Evolutionary conservation across 1,140 invertebrate species (phyloP).

Genomic region (Aricia agestis): DNA sequence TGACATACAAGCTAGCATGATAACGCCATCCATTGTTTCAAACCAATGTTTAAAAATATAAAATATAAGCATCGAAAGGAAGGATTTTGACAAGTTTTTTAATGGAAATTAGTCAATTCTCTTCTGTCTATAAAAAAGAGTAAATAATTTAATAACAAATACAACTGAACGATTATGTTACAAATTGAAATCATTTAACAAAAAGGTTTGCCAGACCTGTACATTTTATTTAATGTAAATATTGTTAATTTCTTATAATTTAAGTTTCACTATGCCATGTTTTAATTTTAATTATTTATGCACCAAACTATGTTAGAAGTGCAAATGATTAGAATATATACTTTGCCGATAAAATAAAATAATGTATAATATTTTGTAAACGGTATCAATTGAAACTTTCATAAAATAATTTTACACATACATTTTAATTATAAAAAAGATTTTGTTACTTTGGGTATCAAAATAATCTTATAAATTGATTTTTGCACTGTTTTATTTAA

Average conservation of each 20-base stretch:
- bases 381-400: too few relatives aligned
- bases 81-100: background rate
- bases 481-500: too few relatives aligned
- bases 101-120: background rate
- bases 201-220: constrained; percentile 31
- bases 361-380: background rate
- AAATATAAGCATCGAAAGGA: background rate
- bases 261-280: constrained; percentile 47
- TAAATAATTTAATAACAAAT: too few relatives aligned
- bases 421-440: too few relatives aligned
- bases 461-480: too few relatives aligned
- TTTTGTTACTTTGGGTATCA: too few relatives aligned
- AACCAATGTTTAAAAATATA: background rate
- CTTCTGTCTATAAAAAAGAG: too few relatives aligned
- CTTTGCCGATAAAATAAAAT: background rate
- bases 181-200: too few relatives aligned
- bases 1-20: background rate
- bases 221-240: constrained; percentile 51
- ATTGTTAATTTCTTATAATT: constrained; percentile 44
- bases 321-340: background rate
- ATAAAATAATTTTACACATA: too few relatives aligned
- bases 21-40: background rate
- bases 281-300: constrained; percentile 35
- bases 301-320: constrained; percentile 17
- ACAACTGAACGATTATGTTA: too few relatives aligned